Percentiles rank a stretch among this genome's conserved stretches.
Evolutionary conservation across 2,888 invertebrate species (phyloP).

Genomic region (Diaphora mendica): DNA sequence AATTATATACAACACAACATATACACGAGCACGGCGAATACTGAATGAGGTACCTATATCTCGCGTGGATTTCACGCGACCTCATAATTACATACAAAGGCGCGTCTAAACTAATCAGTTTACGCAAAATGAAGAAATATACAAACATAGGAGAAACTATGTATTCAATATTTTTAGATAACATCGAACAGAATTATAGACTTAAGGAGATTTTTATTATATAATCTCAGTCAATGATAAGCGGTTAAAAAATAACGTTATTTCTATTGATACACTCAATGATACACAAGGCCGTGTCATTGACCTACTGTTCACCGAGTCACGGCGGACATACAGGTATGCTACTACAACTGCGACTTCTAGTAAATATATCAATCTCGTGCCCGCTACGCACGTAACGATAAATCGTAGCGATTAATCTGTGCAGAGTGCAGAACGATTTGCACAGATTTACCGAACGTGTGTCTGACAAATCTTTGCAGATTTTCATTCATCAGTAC

Average conservation of each 20-base stretch:
- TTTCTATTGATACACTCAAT: neutral
- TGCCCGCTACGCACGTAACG: no score
- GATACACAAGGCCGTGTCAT: neutral
- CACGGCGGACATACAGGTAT: no score
- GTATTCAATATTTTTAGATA: neutral
- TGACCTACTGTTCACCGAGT: neutral
- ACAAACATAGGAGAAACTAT: neutral
- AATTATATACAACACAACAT: slow-evolving; percentile 32
- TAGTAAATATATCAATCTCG: no score
- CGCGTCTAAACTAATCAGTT: slow-evolving; percentile 1
- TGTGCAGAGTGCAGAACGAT: no score
- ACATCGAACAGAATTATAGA: neutral
- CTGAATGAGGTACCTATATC: slow-evolving; percentile 41
- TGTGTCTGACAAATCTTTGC: no score
- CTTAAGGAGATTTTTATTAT: neutral
- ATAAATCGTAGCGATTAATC: no score
- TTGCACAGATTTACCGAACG: no score
- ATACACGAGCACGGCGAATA: slow-evolving; percentile 34
- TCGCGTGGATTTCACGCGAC: slow-evolving; percentile 7
- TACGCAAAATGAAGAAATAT: neutral
- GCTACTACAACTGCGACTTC: no score
- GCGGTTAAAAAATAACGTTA: neutral
- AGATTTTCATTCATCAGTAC: no score
- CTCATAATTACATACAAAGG: slow-evolving; percentile 6
- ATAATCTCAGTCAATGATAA: neutral